A percentile compares a stretch with the other conserved stretches of the same genome.
These are phyloP conservation scores for Vimba vimba DNA, from an alignment of 2,113 vertebrate species.

Conservation along the genomic window DNA sequence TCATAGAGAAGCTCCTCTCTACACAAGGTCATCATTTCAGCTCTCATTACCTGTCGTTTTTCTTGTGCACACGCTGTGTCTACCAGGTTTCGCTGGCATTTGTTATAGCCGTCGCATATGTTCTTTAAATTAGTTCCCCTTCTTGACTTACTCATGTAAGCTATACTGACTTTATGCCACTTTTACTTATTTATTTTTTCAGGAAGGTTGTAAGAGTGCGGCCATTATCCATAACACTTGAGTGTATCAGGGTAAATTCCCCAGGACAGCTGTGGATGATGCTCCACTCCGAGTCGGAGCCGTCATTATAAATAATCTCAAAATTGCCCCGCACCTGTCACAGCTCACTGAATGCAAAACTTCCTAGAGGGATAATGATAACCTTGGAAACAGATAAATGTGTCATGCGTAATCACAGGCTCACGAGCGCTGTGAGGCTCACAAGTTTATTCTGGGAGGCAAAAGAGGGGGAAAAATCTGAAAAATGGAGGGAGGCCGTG, in stretches of 20 bases:
- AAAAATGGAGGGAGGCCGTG: slow-evolving; percentile 40
- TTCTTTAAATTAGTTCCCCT: slow-evolving; percentile 47
- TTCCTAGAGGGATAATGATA: slow-evolving; percentile 72
- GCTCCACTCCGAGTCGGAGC: slow-evolving; percentile 58
- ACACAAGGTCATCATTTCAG: slow-evolving; percentile 43
- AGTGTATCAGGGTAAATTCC: slow-evolving; percentile 56
- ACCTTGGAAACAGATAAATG: slow-evolving; percentile 75
- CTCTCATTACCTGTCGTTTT: slow-evolving; percentile 42
- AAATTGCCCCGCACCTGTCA: slow-evolving; percentile 76
- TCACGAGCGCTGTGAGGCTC: slow-evolving; percentile 54
- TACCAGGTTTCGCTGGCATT: slow-evolving; percentile 11
- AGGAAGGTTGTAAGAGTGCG: slow-evolving; percentile 38
- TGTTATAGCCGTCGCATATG: slow-evolving; percentile 15
- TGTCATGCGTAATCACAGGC: slow-evolving; percentile 66
- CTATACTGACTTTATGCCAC: slow-evolving; percentile 32
- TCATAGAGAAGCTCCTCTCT: neutral
- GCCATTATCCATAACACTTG: slow-evolving; percentile 47
- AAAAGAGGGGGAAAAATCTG: slow-evolving; percentile 38
- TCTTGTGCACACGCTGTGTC: slow-evolving; percentile 22
- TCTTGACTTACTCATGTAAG: slow-evolving; percentile 43
- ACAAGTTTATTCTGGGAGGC: slow-evolving; percentile 68
- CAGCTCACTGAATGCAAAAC: slow-evolving; percentile 62
- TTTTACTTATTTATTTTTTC: slow-evolving; percentile 30
- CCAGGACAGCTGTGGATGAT: slow-evolving; percentile 64
- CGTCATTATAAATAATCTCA: slow-evolving; percentile 75